These are phyloP conservation scores for Eristalis pertinax DNA, from an alignment of 2,888 invertebrate species.

Conservation along the genomic window DNA sequence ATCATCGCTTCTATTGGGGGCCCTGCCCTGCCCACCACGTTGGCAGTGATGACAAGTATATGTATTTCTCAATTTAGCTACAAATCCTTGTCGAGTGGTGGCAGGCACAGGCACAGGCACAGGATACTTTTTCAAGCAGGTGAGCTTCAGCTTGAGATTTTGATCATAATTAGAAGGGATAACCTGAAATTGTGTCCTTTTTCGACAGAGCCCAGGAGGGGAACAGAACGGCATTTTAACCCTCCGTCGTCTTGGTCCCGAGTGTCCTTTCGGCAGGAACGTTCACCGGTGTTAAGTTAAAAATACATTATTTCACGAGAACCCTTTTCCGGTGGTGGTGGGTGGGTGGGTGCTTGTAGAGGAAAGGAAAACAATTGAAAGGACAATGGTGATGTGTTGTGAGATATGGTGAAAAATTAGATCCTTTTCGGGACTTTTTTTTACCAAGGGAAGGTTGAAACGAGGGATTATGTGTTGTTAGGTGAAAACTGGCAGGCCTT, in stretches of 20 bases:
- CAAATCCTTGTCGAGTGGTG: slow-evolving; percentile 1
- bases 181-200: slow-evolving; percentile 46
- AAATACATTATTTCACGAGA: slow-evolving; percentile 58
- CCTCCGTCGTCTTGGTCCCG: background rate
- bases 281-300: slow-evolving; percentile 30
- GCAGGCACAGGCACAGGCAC: background rate
- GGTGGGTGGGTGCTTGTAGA: background rate
- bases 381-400: slow-evolving; percentile 44
- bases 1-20: slow-evolving; percentile 21
- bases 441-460: background rate
- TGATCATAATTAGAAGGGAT: slow-evolving; percentile 57
- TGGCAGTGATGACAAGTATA: slow-evolving; percentile 18
- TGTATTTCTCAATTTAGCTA: slow-evolving; percentile 39
- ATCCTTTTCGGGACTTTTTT: slow-evolving; percentile 1
- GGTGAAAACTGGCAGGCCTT: slow-evolving; percentile 26
- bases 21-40: background rate
- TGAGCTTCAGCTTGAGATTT: slow-evolving; percentile 41
- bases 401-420: slow-evolving; percentile 55
- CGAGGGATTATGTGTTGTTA: slow-evolving; percentile 42
- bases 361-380: slow-evolving; percentile 51
- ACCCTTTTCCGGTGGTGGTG: slow-evolving; percentile 31
- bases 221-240: background rate
- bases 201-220: background rate
- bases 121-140: slow-evolving; percentile 43
- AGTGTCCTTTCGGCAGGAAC: background rate